A percentile compares a stretch with the other conserved stretches of the same genome.
Conservation (phyloP, 2,797 vertebrate genomes). For the Merluccius polli region DNA sequence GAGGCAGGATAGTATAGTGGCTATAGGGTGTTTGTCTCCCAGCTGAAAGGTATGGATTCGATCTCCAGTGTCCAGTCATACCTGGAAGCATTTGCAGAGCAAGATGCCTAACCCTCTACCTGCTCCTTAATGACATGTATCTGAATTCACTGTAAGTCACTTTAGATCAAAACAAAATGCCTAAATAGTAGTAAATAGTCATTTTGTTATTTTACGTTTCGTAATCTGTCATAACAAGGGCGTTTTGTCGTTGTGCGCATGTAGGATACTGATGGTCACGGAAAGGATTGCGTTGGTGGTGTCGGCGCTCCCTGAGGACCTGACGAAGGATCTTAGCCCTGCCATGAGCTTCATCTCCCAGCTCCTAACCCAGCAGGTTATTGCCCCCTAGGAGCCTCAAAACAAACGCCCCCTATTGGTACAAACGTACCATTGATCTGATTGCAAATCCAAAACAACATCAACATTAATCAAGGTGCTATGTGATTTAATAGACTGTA, state of each 20-base stretch:
- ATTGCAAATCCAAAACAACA: conserved; percentile 23
- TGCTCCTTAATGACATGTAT: background rate
- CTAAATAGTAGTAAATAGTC: background rate
- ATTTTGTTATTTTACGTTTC: background rate
- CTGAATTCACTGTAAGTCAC: background rate
- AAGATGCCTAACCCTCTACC: background rate
- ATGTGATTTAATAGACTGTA: conserved; percentile 25
- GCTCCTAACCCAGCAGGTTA: conserved; percentile 53
- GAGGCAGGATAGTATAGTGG: background rate
- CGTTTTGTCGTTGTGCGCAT: conserved; percentile 12
- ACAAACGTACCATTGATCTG: conserved; percentile 26
- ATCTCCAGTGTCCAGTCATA: background rate
- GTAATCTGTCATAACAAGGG: background rate
- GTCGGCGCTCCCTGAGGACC: conserved; percentile 70
- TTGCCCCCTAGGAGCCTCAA: background rate
- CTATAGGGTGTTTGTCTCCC: background rate
- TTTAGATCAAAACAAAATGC: background rate
- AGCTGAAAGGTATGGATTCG: background rate
- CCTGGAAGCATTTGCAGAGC: background rate
- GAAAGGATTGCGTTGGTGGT: conserved; percentile 67
- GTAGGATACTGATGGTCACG: conserved; percentile 75
- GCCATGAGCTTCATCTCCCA: conserved; percentile 69
- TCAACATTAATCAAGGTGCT: conserved; percentile 49
- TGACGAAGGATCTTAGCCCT: conserved; percentile 72
- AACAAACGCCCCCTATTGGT: background rate